Evolutionary conservation across 2,888 invertebrate genomes (phyloP), one percentile per base, ranked within the genome.

Genomic region (Sceliomorpha sp.): DNA sequence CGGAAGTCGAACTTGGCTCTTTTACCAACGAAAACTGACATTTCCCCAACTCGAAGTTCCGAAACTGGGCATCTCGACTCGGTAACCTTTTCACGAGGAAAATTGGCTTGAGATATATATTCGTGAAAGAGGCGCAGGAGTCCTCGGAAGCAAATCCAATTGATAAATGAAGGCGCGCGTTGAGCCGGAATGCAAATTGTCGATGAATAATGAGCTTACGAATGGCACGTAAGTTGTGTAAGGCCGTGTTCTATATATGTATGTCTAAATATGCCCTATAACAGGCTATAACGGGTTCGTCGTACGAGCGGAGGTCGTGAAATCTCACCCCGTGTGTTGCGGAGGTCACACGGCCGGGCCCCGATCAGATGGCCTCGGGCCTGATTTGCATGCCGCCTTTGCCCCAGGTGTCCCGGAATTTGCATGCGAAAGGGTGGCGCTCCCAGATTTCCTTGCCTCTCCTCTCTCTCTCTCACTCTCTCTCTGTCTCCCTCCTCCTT

Each of bases 401-500:
- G 81, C 81, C 84, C 87, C 87, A 86, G 86, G 86, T 88, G 86
- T 87, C 77, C 84, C 72, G 56, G 75, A 78, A 87, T 88, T 88
- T 88, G 82, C 87, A 87, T 87, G 84, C 83, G 82, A 87, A 86
- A 86, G 85, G 85, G 85, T 82, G 82, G 76, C 78, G 80, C 81
- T 80, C 79, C 73, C 75, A 73, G 77, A 79, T 79, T 77, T 77
- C 75, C 66, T 72, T 68, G 36, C 63, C 71, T 44, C 53, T 55
- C 58, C 70, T 58, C 39, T 40, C 48, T 29, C 55, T 58, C 42
- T 45, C 55, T 39, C 34, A 29, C 42, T 36, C 44, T 59, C 55
- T 51, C 59, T 55, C n/a, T n/a, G n/a, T n/a, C n/a, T n/a, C n/a
- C n/a, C n/a, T n/a, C n/a, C n/a, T n/a, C n/a, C n/a, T n/a, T n/a